A percentile compares a stretch with the other conserved stretches of the same genome.
Evolutionary conservation across 2,888 invertebrate genomes (phyloP).

Genomic region (Lepidochrysops patricia): DNA sequence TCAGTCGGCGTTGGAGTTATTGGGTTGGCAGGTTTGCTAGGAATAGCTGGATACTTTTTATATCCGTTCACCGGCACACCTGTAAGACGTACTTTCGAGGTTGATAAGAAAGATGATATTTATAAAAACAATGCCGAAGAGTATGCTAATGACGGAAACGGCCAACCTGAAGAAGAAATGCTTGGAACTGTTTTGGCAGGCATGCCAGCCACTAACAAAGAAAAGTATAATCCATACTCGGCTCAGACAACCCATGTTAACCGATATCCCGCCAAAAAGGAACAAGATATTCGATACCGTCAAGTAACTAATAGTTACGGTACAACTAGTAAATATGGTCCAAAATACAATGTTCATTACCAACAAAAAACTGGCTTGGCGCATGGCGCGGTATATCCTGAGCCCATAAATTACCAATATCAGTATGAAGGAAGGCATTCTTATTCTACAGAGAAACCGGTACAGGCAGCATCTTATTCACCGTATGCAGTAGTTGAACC

Average conservation of each 20-base stretch:
- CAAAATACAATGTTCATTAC: constrained; percentile 55
- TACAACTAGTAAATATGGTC: constrained; percentile 51
- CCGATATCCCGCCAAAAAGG: constrained; percentile 56
- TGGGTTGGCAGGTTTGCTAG: constrained; percentile 82
- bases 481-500: constrained; percentile 58
- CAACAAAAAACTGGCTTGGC: constrained; percentile 68
- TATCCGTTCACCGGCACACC: constrained; percentile 80
- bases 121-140: constrained; percentile 81
- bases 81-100: constrained; percentile 78
- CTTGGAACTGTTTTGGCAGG: constrained; percentile 83
- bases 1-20: constrained; percentile 85
- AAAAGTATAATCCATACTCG: constrained; percentile 61
- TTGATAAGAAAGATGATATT: constrained; percentile 76
- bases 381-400: constrained; percentile 62
- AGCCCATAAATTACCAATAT: constrained; percentile 52
- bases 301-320: constrained; percentile 57
- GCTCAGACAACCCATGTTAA: constrained; percentile 56
- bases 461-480: constrained; percentile 46
- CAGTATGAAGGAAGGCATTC: constrained; percentile 60
- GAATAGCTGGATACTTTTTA: constrained; percentile 83
- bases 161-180: constrained; percentile 85
- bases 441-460: constrained; percentile 57
- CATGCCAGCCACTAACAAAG: constrained; percentile 72
- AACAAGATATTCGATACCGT: constrained; percentile 63
- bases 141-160: constrained; percentile 77